Base-by-base conservation (phyloP, 2,113 vertebrate genomes). In the Pristiophorus japonicus region DNA sequence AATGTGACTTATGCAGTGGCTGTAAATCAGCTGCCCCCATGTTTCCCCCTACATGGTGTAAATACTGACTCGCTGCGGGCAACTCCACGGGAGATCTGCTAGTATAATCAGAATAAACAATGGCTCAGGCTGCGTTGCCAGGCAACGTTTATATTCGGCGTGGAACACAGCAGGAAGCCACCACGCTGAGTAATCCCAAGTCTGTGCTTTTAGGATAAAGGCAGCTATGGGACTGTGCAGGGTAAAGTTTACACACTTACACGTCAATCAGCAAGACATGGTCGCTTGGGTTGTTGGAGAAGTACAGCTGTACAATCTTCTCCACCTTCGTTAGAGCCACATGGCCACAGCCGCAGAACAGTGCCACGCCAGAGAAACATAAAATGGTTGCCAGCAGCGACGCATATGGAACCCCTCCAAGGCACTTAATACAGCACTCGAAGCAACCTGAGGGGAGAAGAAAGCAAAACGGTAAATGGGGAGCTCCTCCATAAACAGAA, bases 351-450 rank as follows among this genome's bases (percentile, higher is more conserved):
- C 99, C 99, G 47, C 99, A 99, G 97, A 99, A 99, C 96, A 99
- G 97, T 16, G 99, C 98, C 0, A 99, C 99, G 45, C 99, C 99
- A 0, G 98, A 99, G 97, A 99, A 99, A 97, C 99, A 99, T 96
- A 99, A 97, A 97, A 99, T 99, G 81, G 99, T 99, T 96, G 99
- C 99, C 97, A 99, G 98, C 96, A 99, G 98, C 0, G 99, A 99
- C 87, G 99, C 99, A 4, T 99, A 99, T 73, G 99, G 99, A 96
- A 99, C 99, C 67, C 99, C 99, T 95, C 99, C 99, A 97, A 99
- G 98, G 98, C 99, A 99, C 97, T 99, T 99, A 97, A 99, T 99
- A 97, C 99, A 99, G 98, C 99, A 99, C 97, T 99, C 99, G 96
- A 99, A 99, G 97, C 99, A 99, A 97, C 99, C 99, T 99, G 97